These are phyloP conservation scores for Magallana ariakensis DNA, from an alignment of 1,140 invertebrate species.

Conservation along the genomic window DNA sequence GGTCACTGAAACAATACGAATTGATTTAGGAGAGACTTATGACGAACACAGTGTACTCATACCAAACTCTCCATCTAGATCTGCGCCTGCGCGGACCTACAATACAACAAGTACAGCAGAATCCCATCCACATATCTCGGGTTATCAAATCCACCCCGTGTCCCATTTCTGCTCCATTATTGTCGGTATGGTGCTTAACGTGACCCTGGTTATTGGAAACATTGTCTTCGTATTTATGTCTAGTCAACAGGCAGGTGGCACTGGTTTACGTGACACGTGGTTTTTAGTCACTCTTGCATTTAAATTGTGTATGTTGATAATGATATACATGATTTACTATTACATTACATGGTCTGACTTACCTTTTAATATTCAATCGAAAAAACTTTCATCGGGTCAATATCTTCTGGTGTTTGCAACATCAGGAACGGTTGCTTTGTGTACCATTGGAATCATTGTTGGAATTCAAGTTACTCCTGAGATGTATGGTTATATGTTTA, in stretches of 20 bases:
- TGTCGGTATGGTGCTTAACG: constrained; percentile 5
- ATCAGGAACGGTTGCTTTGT: constrained; percentile 24
- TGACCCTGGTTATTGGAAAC: constrained; percentile 29
- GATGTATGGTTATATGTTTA: not conserved
- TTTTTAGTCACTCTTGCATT: not conserved
- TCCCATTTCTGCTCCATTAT: constrained; percentile 26
- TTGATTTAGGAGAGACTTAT: not conserved
- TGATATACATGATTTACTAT: not conserved
- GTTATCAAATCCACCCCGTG: constrained; percentile 8
- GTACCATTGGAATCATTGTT: constrained; percentile 24
- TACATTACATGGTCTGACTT: not conserved
- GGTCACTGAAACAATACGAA: not conserved
- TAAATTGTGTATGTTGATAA: not conserved
- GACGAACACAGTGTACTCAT: not conserved
- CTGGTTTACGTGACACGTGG: not conserved
- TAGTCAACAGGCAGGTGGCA: not conserved
- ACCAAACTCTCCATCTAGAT: not conserved
- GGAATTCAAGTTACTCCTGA: not conserved
- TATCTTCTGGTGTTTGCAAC: constrained; percentile 33
- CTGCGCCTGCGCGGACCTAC: too few species aligned
- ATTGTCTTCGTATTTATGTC: not conserved
- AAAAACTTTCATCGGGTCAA: constrained; percentile 19
- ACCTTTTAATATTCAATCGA: not conserved
- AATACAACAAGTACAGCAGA: not conserved
- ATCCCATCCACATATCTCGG: not conserved